Evolutionary conservation across 2,113 vertebrate species (phyloP).

Genomic region (Cervus canadensis): DNA sequence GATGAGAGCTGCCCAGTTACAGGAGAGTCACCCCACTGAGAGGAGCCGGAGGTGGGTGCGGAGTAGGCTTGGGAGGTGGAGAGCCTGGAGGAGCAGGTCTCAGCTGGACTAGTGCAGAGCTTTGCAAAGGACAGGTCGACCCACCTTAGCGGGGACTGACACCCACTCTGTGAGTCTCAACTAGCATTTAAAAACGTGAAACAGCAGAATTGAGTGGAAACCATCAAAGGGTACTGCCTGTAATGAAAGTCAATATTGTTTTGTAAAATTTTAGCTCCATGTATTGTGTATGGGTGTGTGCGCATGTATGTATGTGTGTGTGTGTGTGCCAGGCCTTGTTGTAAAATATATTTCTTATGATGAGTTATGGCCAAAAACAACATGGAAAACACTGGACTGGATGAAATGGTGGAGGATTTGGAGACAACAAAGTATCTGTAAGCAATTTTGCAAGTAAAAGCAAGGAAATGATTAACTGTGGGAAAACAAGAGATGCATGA

Average conservation of each 20-base stretch:
- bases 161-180: not conserved
- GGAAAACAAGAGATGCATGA: not conserved
- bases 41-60: fast-evolving
- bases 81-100: not conserved
- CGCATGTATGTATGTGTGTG: not conserved
- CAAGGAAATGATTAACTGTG: not conserved
- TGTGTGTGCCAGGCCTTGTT: not conserved
- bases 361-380: not conserved
- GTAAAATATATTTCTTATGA: not conserved
- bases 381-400: not conserved
- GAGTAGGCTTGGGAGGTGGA: not conserved
- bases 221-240: not conserved
- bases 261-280: not conserved
- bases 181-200: not conserved
- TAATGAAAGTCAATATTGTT: not conserved
- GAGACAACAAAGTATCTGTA: not conserved
- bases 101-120: fast-evolving
- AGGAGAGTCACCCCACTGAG: fast-evolving
- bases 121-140: not conserved
- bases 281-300: fast-evolving
- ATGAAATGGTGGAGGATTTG: not conserved
- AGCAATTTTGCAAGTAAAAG: not conserved
- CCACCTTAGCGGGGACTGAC: not conserved
- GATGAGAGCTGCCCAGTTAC: fast-evolving
- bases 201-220: not conserved